Base-by-base conservation (phyloP, 2,113 vertebrate genomes). In the Hirundichthys speculiger region DNA sequence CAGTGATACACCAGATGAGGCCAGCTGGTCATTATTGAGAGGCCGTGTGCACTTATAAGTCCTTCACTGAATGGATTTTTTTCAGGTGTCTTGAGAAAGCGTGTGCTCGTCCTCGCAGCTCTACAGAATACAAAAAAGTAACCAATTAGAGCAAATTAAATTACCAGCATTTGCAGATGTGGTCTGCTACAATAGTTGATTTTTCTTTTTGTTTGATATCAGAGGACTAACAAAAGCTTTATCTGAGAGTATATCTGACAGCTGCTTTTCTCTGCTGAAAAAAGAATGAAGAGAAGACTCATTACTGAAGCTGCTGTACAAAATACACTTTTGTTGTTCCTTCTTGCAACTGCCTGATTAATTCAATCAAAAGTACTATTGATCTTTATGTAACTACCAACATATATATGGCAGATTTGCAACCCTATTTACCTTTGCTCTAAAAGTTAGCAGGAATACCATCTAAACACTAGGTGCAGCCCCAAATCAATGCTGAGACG, bases 271-370 rank as follows among this genome's bases (percentile, higher is more conserved):
- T 11, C 16, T 0, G 50, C 69, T 25, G 25, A 2, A 41, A 46
- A 27, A 47, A 25, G 34, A 53, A 70, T 51, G 30, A 53, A 63
- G 43, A 47, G 43, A 59, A 20, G 45, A 75, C 60, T 79, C 56
- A 64, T 71, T 71, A 64, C 45, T 42, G 61, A 10, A 18, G 54
- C 73, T 42, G 66, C 66, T 83, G 74, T 73, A 67, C 60, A 67
- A 77, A n/a, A 72, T 73, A 62, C 55, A 65, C 48, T n/a, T 86
- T 77, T 78, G 73, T 78, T 78, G 75, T 53, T 75, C 56, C 73
- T 74, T 61, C 70, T 73, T 73, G 79, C 62, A 40, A 55, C 69
- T 72, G 77, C 77, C 73, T 73, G 64, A 86, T 85, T 85, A 75
- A 79, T 64, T 77, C 81, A 83, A n/a, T n/a, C n/a, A n/a, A n/a